phyloP scores from a whole-genome alignment of 2,113 vertebrate species.

The Brachionichthys hirsutus region DNA sequence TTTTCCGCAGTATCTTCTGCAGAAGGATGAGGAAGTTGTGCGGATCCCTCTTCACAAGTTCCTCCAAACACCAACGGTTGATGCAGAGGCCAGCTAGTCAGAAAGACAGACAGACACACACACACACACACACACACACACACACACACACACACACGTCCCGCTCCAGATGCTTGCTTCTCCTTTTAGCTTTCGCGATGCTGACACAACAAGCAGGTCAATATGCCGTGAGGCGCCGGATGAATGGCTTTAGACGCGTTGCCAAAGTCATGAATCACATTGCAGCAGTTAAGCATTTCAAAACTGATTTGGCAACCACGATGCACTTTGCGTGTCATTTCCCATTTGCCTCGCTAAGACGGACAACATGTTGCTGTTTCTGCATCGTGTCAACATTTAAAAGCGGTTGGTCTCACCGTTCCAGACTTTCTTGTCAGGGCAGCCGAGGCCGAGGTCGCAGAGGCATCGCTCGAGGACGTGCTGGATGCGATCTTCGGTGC shows the following conservation, averaged over 20 bases:
- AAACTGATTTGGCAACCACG: background rate
- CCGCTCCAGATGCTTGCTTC: conserved; percentile 19
- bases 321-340: background rate
- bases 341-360: too few species aligned
- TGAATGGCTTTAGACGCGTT: too few species aligned
- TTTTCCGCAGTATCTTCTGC: conserved; percentile 88
- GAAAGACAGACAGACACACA: conserved; percentile 31
- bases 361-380: too few species aligned
- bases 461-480: conserved; percentile 91
- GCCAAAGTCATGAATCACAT: background rate
- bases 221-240: too few species aligned
- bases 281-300: background rate
- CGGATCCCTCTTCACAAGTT: conserved; percentile 89
- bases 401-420: conserved; percentile 75
- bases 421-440: conserved; percentile 81
- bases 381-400: too few species aligned
- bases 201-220: background rate
- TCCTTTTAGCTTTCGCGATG: conserved; percentile 39
- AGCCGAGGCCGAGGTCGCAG: conserved; percentile 79
- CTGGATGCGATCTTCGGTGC: conserved; percentile 95
- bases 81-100: conserved; percentile 87
- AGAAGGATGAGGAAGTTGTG: conserved; percentile 90
- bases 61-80: conserved; percentile 95
- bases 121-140: conserved; percentile 21
- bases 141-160: too few species aligned